These are phyloP conservation scores for Spatulosminthurus flaviceps DNA, from an alignment of 2,888 invertebrate species.

Conservation along the genomic window DNA sequence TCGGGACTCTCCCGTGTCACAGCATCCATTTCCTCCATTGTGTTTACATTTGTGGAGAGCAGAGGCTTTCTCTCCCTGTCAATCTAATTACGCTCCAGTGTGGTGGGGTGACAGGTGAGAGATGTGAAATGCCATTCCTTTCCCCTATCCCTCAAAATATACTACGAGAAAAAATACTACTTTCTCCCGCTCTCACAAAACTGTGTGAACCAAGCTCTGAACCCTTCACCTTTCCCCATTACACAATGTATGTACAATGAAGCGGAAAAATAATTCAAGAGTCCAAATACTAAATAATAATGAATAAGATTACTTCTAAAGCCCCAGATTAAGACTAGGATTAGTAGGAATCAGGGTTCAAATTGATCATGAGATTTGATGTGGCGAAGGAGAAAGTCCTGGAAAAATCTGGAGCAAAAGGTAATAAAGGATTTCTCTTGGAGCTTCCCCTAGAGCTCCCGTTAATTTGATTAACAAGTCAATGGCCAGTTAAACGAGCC, in stretches of 20 bases:
- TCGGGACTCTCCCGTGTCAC: background rate
- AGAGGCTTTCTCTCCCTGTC: background rate
- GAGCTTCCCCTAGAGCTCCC: background rate
- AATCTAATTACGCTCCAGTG: background rate
- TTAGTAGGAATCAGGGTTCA: too few relatives aligned
- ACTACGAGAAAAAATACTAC: too few relatives aligned
- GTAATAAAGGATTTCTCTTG: background rate
- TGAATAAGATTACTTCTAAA: too few relatives aligned
- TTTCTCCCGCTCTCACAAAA: too few relatives aligned
- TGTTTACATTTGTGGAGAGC: background rate
- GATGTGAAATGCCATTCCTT: background rate
- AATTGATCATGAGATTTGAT: too few relatives aligned
- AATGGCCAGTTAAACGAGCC: background rate
- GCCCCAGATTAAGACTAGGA: too few relatives aligned
- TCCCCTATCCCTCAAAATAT: background rate
- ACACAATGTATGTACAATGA: too few relatives aligned
- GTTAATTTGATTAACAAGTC: slow-evolving; percentile 13
- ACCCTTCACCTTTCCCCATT: too few relatives aligned
- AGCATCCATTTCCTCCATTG: background rate
- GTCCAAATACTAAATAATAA: too few relatives aligned
- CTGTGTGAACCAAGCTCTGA: too few relatives aligned
- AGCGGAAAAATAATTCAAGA: too few relatives aligned
- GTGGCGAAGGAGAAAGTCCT: too few relatives aligned
- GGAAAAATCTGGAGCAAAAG: background rate
- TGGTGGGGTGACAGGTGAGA: background rate